Evolutionary conservation across 1,140 invertebrate species (phyloP).

Genomic region (Belonocnema kinseyi): DNA sequence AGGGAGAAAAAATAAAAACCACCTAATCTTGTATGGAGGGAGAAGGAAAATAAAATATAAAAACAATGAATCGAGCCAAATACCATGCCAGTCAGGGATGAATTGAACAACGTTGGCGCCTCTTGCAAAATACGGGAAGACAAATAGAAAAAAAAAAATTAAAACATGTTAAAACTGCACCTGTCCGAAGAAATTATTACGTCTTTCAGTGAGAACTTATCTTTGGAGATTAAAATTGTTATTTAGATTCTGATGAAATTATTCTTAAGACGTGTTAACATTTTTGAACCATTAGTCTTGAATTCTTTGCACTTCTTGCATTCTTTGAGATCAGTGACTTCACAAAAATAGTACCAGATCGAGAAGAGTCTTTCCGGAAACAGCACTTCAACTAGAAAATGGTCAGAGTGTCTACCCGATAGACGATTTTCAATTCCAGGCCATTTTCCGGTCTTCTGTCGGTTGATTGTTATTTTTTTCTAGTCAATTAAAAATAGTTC

Average conservation of each 20-base stretch:
- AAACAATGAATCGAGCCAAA: neutral
- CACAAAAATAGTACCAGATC: no score
- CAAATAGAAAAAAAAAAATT: neutral
- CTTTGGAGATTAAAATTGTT: neutral
- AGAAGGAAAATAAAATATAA: conserved; percentile 17
- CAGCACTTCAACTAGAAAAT: no score
- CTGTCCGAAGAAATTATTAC: conserved; percentile 11
- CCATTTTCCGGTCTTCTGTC: no score
- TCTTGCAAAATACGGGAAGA: neutral
- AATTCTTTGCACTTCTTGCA: neutral
- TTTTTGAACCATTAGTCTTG: neutral
- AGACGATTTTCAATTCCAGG: no score
- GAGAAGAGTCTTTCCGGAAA: no score
- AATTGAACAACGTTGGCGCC: conserved; percentile 7
- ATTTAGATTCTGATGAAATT: neutral
- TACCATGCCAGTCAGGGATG: neutral
- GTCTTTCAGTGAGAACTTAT: neutral
- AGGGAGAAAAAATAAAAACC: neutral
- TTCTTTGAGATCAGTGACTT: no score
- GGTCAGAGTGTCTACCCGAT: no score
- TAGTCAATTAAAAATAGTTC: no score
- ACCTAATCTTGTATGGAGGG: neutral
- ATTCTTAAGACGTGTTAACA: neutral
- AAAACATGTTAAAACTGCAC: conserved; percentile 1
- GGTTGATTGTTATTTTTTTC: no score